Base-by-base conservation (phyloP, 2,113 vertebrate species). In the Callocephalon fimbriatum region DNA sequence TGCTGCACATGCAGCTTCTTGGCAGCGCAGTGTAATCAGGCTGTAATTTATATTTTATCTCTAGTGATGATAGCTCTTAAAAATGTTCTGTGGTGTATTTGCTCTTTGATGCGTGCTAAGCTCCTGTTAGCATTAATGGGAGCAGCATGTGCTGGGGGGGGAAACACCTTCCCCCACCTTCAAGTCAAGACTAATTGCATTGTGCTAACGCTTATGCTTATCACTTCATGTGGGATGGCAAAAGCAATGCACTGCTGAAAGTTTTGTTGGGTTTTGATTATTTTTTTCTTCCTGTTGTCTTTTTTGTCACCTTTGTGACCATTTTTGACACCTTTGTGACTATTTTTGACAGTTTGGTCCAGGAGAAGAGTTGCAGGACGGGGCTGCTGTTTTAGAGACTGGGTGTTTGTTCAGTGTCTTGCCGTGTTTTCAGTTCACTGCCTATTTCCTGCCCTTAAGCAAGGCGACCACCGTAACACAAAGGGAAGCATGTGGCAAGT, bases 1-100 rank as follows among this genome's bases (percentile, higher is more conserved):
- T 3, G 5, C 80, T 26, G 88, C 95, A 86, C 79, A 75, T 56
- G 92, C 42, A 89, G 83, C 83, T 68, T 83, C 82, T 84, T 86
- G 77, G 94, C 94, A 87, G 73, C 0, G 0, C 31, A 18, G 37
- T 62, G 95, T 94, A 89, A 91, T 95, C 92, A 78, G 53, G 56
- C 83, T 89, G 86, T 96, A 95, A 96, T 95, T 96, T 85, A 82
- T 92, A 89, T 87, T 97, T 91, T 97, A 95, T 97, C 86, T 95
- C 48, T 66, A 81, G 73, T 66, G 96, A 89, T 94, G 95, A 97
- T 96, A 95, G 96, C 80, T 91, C 86, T 96, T 95, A 75, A 94
- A 96, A 97, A 72, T 92, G 91, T 93, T 97, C 56, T 85, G 94
- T 89, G 95, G 65, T 95, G 61, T 58, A 58, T 85, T 95, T 93